phyloP scores from a whole-genome alignment of 2,113 vertebrate genomes.

The Dasyprocta punctata region DNA sequence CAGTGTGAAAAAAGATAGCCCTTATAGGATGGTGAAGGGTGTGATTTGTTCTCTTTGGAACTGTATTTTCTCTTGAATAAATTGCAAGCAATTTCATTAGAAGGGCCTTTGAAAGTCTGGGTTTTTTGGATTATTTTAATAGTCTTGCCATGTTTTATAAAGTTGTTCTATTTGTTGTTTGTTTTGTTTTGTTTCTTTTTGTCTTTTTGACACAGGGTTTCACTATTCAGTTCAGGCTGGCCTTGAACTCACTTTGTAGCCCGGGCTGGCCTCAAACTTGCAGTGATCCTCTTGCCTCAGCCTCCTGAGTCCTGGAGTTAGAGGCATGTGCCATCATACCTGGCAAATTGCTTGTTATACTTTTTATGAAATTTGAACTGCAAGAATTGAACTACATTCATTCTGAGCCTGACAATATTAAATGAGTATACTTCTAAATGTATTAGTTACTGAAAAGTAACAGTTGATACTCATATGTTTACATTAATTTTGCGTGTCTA shows the following conservation, averaged over 20 bases:
- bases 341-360: conserved; percentile 13
- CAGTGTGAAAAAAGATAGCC: neutral
- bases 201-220: too few relatives aligned
- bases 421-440: too few relatives aligned
- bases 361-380: conserved; percentile 35
- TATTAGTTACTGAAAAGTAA: too few relatives aligned
- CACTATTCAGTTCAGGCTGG: too few relatives aligned
- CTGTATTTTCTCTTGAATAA: conserved; percentile 58
- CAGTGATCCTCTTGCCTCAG: too few relatives aligned
- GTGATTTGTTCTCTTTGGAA: conserved; percentile 60
- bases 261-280: too few relatives aligned
- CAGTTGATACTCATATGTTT: too few relatives aligned
- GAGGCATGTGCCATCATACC: too few relatives aligned
- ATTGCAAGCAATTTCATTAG: conserved; percentile 66
- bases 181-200: too few relatives aligned
- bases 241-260: too few relatives aligned
- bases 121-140: conserved; percentile 57
- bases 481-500: too few relatives aligned
- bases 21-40: conserved; percentile 32
- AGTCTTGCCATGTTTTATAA: conserved; percentile 58
- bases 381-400: conserved; percentile 53
- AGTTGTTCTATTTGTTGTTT: neutral
- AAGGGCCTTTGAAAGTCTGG: conserved; percentile 36
- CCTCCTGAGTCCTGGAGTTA: too few relatives aligned
- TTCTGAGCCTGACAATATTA: neutral